phyloP scores from a whole-genome alignment of 2,797 vertebrate species.

The Peromyscus attwateri region DNA sequence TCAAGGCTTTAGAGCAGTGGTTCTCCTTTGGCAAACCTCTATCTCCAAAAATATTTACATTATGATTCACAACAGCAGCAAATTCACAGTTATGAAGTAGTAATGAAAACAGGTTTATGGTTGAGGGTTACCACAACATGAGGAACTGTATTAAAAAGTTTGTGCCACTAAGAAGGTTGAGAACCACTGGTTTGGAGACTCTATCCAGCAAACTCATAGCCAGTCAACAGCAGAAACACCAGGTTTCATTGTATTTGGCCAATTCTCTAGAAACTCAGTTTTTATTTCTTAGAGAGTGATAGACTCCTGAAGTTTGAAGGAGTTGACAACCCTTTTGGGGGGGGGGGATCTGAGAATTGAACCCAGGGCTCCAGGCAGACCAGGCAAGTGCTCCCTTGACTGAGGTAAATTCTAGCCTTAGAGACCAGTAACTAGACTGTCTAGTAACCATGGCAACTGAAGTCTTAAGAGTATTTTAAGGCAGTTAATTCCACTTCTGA shows the following conservation, averaged over 20 bases:
- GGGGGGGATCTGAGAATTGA: not conserved
- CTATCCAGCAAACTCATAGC: not conserved
- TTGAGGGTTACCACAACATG: not conserved
- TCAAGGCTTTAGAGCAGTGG: not conserved
- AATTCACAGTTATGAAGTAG: not conserved
- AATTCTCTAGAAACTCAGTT: not conserved
- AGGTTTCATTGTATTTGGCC: conserved; percentile 20
- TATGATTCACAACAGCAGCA: not conserved
- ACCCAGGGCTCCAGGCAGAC: not conserved
- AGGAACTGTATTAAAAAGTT: not conserved
- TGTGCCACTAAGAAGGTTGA: not conserved
- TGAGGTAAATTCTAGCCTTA: not conserved
- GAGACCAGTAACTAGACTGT: not conserved
- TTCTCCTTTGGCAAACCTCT: not conserved
- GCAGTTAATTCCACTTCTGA: not conserved
- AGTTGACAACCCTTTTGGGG: not conserved
- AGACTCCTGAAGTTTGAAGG: not conserved
- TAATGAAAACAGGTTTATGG: not conserved
- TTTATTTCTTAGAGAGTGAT: conserved; percentile 8
- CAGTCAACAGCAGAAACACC: not conserved
- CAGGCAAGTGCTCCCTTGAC: not conserved
- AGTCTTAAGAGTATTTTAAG: not conserved
- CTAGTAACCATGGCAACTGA: not conserved
- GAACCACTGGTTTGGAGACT: not conserved
- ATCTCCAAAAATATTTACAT: not conserved